Evolutionary conservation across 2,113 vertebrate species (phyloP).

Genomic region (Charadrius vociferus): DNA sequence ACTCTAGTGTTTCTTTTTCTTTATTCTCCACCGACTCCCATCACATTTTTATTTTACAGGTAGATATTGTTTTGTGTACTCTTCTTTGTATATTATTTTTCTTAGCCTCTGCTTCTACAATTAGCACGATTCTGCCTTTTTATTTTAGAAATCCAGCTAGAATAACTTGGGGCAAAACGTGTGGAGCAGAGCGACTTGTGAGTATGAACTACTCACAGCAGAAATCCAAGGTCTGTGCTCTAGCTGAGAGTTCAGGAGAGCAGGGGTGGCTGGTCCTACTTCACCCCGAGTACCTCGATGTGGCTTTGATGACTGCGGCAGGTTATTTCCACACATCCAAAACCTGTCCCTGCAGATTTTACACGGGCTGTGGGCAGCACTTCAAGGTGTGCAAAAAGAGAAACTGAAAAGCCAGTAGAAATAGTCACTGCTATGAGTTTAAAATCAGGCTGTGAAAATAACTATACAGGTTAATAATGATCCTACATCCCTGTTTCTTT

Average conservation of each 20-base stretch:
- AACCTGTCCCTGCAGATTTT: background rate
- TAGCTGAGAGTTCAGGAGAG: background rate
- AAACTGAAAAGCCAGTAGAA: background rate
- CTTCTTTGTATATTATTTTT: background rate
- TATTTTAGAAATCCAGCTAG: background rate
- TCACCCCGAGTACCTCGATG: fast-evolving
- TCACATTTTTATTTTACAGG: background rate
- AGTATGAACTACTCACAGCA: background rate
- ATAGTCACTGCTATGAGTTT: background rate
- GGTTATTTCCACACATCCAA: background rate
- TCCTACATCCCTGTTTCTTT: background rate
- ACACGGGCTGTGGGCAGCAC: background rate
- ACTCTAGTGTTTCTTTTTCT: background rate
- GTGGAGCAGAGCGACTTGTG: background rate
- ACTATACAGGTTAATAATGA: background rate
- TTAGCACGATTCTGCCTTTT: background rate
- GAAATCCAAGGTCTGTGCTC: background rate
- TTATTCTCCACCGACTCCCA: background rate
- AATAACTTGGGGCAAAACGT: background rate
- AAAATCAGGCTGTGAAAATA: background rate
- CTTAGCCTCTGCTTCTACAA: background rate
- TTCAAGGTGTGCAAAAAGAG: background rate
- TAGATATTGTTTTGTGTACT: background rate
- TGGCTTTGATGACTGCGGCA: background rate
- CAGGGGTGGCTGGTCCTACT: background rate